Evolutionary conservation across 2,113 vertebrate species (phyloP).

Genomic region (Gobiocypris rarus): DNA sequence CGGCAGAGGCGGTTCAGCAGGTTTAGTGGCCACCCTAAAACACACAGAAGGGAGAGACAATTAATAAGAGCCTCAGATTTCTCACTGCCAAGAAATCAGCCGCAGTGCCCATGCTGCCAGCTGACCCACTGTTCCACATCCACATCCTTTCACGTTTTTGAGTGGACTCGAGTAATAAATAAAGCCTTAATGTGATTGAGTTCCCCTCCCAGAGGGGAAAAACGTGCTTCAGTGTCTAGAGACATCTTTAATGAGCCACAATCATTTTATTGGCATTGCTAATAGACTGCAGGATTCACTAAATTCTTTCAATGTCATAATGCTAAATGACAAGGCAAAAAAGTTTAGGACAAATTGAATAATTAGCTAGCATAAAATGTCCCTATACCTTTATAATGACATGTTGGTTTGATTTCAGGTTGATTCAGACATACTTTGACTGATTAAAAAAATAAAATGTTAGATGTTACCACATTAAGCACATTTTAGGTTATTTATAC

Average conservation of each 20-base stretch:
- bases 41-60: slow-evolving; percentile 9
- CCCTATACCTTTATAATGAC: neutral
- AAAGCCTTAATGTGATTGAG: slow-evolving; percentile 47
- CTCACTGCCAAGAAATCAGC: slow-evolving; percentile 5
- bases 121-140: neutral
- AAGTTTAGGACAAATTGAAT: neutral
- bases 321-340: neutral
- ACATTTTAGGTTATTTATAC: neutral
- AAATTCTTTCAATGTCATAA: neutral
- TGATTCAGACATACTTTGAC: neutral
- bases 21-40: slow-evolving; percentile 30
- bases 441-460: neutral
- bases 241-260: slow-evolving; percentile 41
- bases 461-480: neutral
- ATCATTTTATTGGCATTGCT: slow-evolving; percentile 45
- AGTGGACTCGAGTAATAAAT: slow-evolving; percentile 14
- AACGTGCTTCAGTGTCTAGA: slow-evolving; percentile 16
- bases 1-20: slow-evolving; percentile 19
- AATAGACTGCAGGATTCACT: slow-evolving; percentile 33
- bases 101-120: neutral
- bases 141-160: neutral
- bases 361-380: neutral
- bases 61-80: slow-evolving; percentile 25
- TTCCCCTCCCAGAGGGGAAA: slow-evolving; percentile 21
- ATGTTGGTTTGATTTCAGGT: neutral